Conservation (phyloP, 2,888 invertebrate genomes). For the Machimus atricapillus region DNA sequence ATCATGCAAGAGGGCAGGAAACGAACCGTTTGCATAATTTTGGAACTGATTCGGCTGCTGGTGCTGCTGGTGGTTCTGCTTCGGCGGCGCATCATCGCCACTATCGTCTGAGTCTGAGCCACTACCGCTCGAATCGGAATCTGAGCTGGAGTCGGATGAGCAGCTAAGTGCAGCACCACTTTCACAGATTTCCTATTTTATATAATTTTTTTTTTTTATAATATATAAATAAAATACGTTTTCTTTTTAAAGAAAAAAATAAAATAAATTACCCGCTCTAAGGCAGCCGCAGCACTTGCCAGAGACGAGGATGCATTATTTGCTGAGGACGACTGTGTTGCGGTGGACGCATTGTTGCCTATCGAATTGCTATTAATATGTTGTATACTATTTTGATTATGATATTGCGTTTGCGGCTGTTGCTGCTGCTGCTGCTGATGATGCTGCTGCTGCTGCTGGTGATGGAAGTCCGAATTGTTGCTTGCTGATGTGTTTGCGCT, state of each 20-base stretch:
- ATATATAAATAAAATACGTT: not conserved
- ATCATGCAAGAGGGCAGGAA: slow-evolving; percentile 76
- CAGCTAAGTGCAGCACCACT: slow-evolving; percentile 56
- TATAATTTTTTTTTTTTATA: not conserved
- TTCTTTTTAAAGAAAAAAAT: not conserved
- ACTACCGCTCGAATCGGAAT: slow-evolving; percentile 60
- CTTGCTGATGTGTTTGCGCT: slow-evolving; percentile 48
- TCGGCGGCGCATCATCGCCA: slow-evolving; percentile 34
- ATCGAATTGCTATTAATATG: slow-evolving; percentile 17
- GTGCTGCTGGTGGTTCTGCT: slow-evolving; percentile 44
- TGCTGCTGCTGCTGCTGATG: slow-evolving; percentile 51
- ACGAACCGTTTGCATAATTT: slow-evolving; percentile 56
- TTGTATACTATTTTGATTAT: slow-evolving; percentile 12
- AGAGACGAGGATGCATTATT: slow-evolving; percentile 54
- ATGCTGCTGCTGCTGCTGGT: slow-evolving; percentile 50
- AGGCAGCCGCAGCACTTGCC: slow-evolving; percentile 56
- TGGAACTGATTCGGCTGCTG: slow-evolving; percentile 43
- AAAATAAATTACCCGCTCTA: slow-evolving; percentile 54
- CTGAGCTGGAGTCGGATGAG: slow-evolving; percentile 60
- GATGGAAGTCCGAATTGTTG: slow-evolving; percentile 48
- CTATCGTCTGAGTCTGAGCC: slow-evolving; percentile 59
- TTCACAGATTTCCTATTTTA: slow-evolving; percentile 58
- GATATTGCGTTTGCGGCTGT: slow-evolving; percentile 47
- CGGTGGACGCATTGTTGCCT: not conserved
- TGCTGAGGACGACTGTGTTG: slow-evolving; percentile 38